These are phyloP conservation scores for Coracopsis vasa DNA, from an alignment of 2,113 vertebrate species.

Conservation along the genomic window DNA sequence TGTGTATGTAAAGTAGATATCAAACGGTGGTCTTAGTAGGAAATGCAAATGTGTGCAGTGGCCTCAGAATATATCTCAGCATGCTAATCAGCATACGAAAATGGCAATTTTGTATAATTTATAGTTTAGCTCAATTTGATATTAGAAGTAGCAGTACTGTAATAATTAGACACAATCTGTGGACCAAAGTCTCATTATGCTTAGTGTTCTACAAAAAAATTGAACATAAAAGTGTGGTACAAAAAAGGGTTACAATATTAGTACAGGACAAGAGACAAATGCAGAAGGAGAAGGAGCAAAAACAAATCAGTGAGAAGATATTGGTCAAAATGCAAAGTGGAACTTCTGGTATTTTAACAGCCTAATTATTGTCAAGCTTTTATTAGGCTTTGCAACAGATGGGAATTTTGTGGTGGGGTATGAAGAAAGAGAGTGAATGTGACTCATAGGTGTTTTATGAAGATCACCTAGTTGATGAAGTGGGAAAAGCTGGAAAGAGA, in stretches of 20 bases:
- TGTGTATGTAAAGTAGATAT: neutral
- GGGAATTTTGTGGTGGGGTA: neutral
- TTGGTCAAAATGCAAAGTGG: neutral
- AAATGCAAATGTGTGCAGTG: neutral
- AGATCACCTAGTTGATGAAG: neutral
- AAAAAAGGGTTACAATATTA: neutral
- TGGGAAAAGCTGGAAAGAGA: neutral
- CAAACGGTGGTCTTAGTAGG: neutral
- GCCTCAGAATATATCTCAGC: neutral
- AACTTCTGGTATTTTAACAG: neutral
- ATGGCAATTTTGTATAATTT: neutral
- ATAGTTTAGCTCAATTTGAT: neutral
- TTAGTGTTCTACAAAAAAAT: neutral
- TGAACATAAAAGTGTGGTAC: fast-evolving
- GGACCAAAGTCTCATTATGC: neutral
- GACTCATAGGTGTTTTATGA: neutral
- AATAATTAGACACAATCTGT: neutral
- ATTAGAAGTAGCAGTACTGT: neutral
- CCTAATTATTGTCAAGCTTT: neutral
- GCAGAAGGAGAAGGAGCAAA: neutral
- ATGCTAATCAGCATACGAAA: neutral
- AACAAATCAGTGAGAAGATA: neutral
- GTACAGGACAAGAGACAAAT: neutral
- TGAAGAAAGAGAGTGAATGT: neutral
- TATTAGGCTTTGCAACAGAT: neutral